Conservation (phyloP, 2,797 vertebrate genomes). For the Crocidura indochinensis region DNA sequence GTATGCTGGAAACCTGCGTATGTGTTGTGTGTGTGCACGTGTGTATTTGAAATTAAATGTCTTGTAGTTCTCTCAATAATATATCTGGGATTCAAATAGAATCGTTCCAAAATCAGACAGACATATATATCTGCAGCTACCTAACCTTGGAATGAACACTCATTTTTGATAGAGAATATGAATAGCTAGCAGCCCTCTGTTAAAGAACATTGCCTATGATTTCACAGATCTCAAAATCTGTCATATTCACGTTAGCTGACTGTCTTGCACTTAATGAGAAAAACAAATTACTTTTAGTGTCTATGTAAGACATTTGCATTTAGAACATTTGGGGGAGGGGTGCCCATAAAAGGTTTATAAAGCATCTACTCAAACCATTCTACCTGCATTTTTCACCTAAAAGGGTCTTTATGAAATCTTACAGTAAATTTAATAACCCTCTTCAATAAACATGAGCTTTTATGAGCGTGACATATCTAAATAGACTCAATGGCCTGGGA, state of each 20-base stretch:
- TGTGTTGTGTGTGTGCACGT: too few relatives aligned
- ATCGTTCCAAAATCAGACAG: conserved; percentile 42
- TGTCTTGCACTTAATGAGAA: conserved; percentile 83
- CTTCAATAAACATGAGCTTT: conserved; percentile 87
- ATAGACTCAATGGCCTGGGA: conserved; percentile 79
- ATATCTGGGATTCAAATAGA: conserved; percentile 49
- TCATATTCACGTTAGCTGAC: conserved; percentile 70
- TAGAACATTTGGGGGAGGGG: conserved; percentile 64
- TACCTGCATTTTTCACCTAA: conserved; percentile 81
- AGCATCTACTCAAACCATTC: conserved; percentile 76
- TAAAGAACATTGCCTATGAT: conserved; percentile 74
- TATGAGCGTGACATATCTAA: conserved; percentile 77
- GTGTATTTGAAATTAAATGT: conserved; percentile 49
- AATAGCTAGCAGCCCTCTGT: conserved; percentile 57
- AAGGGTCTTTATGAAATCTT: conserved; percentile 84
- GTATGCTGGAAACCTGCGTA: conserved; percentile 37
- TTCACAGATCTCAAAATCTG: conserved; percentile 71
- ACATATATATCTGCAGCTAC: conserved; percentile 28
- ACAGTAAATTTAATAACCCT: conserved; percentile 84
- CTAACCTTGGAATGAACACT: conserved; percentile 62
- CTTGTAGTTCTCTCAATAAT: conserved; percentile 49
- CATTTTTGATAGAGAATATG: conserved; percentile 67
- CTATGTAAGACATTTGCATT: conserved; percentile 76
- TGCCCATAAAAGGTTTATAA: conserved; percentile 83
- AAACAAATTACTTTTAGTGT: conserved; percentile 83